Evolutionary conservation across 1,140 invertebrate species (phyloP), one percentile per base, ranked within the genome.

Genomic region (Ridgeia piscesae): DNA sequence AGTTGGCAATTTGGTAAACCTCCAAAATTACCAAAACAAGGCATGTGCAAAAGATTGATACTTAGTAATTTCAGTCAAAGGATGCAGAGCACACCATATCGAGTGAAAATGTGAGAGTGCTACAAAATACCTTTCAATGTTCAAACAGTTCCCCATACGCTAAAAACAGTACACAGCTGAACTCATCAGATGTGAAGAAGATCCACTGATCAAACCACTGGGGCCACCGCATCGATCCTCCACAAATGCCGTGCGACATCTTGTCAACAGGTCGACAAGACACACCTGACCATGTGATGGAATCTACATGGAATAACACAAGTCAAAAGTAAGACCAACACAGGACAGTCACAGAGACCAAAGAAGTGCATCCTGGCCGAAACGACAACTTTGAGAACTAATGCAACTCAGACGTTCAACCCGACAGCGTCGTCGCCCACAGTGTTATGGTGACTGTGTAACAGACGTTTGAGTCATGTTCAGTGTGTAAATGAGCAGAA

Each of bases 1-100:
- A 21, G 42, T 35, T 14, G 91, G 91, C 11, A 35, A 91, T 91
- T 42, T 91, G 34, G 33, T 91, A 48, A 48, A 91, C 34, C 35
- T 91, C 21, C 48, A 91, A 9, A 48, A 11, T 34, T 0, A 91
- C 48, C 34, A 35, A 27, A n/a, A 91, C 34, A 91, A 91, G 48
- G 11, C 9, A 1, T 33, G 48, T 35, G 91, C 35, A 35, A 6
- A 35, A 17, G 91, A 91, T 58, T 17, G 34, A 9, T 91, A 91
- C 48, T 48, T 91, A 35, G 91, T 91, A 14, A 11, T 33, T 34
- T 42, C 35, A 33, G 91, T 91, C 33, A 8, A 42, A 21, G 91
- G 42, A n/a, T 77, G 27, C 58, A 21, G 17, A 77, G 58, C 58
- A 77, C 4, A 21, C 27, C 58, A 77, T 14, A 27, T 31, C 17